Base-by-base conservation (phyloP, 2,113 vertebrate genomes). In the Mormyrus iriodes region DNA sequence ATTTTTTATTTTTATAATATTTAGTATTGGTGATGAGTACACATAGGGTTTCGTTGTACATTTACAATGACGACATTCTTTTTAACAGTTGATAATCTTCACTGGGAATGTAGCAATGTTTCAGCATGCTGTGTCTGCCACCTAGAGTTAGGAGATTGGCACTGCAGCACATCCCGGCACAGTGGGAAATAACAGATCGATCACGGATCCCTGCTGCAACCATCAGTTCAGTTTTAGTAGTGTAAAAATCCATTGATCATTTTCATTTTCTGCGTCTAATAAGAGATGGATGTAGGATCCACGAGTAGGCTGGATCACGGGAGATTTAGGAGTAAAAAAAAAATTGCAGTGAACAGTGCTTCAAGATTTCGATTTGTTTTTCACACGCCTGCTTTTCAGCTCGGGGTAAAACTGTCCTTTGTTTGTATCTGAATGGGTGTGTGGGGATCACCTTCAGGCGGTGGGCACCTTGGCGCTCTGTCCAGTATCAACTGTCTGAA, bases 71-170 rank as follows among this genome's bases (percentile, higher is more conserved):
- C 55, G 55, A 61, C n/a, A n/a, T 65, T 27, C n/a, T 65, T 65
- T 61, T 61, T 65, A n/a, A 27, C 58, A 65, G 58, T 10, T 13
- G 61, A 69, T 65, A 27, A 27, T 31, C 3, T 31, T 31, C 9
- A 19, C 15, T 76, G 73, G 35, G 35, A 12, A 39, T 4, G 31
- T 19, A 42, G 15, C 49, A 17, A 35, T 31, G 46, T 88, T 88
- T 44, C 49, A 24, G n/a, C 87, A 89, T 89, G 61, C 19, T 53
- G 82, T 48, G 53, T 10, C 44, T 88, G 90, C 88, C 90, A 88
- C 49, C 90, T 65, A 89, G 69, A 3, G 90, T 69, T 86, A 24
- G n/a, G 27, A 83, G 31, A 19, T 35, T 35, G 17, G 35, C 35
- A 42, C 35, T 79, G 73, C 35, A 39, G 73, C 31, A 76, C 12